Evolutionary conservation across 2,113 vertebrate genomes (phyloP).

Genomic region (Serinus canaria): DNA sequence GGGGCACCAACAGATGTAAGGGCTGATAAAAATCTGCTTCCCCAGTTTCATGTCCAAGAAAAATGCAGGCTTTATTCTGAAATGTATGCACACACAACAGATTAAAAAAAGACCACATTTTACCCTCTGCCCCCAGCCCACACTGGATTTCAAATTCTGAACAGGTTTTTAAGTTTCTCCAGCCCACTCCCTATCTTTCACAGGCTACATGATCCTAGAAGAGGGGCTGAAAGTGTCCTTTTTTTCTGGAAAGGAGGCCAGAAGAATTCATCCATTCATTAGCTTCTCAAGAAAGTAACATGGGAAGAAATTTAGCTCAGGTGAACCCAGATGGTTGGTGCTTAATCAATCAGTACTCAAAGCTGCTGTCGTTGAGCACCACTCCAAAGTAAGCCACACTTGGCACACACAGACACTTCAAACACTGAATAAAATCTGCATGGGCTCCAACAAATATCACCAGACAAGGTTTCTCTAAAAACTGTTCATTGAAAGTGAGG

Average conservation of each 20-base stretch:
- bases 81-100: not conserved
- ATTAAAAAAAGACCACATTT: not conserved
- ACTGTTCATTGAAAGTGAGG: not conserved
- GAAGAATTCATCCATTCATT: not conserved
- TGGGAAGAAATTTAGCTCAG: not conserved
- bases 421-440: not conserved
- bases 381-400: not conserved
- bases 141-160: not conserved
- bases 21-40: slow-evolving; percentile 6
- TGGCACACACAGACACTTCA: not conserved
- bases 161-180: not conserved
- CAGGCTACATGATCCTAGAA: not conserved
- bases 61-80: not conserved
- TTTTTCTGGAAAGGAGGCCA: not conserved
- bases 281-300: not conserved
- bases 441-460: not conserved
- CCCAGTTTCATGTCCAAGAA: not conserved
- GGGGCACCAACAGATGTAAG: slow-evolving; percentile 14
- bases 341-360: not conserved
- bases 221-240: not conserved
- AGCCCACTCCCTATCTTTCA: not conserved
- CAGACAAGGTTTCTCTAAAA: not conserved
- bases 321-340: not conserved
- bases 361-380: not conserved
- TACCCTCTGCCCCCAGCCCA: rapidly evolving